Percentiles rank a stretch among this genome's conserved stretches.
Evolutionary conservation across 2,113 vertebrate species (phyloP).

Genomic region (Desmodus rotundus): DNA sequence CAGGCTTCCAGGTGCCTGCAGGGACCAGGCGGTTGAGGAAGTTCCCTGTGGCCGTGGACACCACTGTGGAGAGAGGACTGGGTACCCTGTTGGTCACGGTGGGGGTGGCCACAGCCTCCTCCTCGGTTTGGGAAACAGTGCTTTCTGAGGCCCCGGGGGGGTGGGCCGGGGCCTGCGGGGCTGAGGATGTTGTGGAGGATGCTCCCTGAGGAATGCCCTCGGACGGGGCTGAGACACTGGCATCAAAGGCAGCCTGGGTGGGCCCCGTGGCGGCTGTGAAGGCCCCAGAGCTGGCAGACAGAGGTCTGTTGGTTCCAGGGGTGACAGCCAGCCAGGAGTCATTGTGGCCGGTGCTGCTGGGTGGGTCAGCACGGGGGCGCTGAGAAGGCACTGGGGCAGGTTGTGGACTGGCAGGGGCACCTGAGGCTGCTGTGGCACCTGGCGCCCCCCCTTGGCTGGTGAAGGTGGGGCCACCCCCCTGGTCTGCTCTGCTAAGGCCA

Average conservation of each 20-base stretch:
- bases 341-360: slow-evolving; percentile 76
- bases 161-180: background rate
- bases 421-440: slow-evolving; percentile 61
- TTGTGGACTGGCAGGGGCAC: slow-evolving; percentile 69
- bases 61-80: slow-evolving; percentile 80
- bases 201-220: slow-evolving; percentile 67
- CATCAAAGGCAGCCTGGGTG: slow-evolving; percentile 67
- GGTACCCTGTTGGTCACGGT: slow-evolving; percentile 63
- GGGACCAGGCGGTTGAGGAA: slow-evolving; percentile 93
- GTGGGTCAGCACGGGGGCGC: slow-evolving; percentile 60
- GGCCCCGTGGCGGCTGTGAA: slow-evolving; percentile 57
- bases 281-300: slow-evolving; percentile 73
- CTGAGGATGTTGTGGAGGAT: slow-evolving; percentile 32
- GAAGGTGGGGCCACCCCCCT: background rate
- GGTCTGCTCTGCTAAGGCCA: slow-evolving; percentile 73
- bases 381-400: slow-evolving; percentile 80
- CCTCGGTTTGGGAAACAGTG: slow-evolving; percentile 31
- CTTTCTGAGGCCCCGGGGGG: slow-evolving; percentile 52
- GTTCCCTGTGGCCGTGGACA: slow-evolving; percentile 86
- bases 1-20: slow-evolving; percentile 86
- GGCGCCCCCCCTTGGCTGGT: slow-evolving; percentile 58
- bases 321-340: slow-evolving; percentile 73
- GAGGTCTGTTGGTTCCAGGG: slow-evolving; percentile 74
- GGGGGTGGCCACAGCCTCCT: slow-evolving; percentile 47
- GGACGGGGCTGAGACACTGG: slow-evolving; percentile 72